Base-by-base conservation (phyloP, 2,888 invertebrate genomes). In the Crocallis elinguaria region DNA sequence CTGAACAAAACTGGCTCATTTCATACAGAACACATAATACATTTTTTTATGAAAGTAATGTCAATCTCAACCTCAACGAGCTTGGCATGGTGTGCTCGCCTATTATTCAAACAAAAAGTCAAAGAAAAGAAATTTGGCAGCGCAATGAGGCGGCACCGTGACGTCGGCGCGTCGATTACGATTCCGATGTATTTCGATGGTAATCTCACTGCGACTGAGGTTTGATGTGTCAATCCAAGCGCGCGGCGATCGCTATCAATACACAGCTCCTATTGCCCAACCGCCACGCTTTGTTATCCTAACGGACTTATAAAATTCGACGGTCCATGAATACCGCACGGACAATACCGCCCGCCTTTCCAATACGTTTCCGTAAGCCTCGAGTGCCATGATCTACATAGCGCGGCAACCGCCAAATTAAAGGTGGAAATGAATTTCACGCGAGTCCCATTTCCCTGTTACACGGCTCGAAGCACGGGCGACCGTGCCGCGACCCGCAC, bases 201-300 rank as follows among this genome's bases (percentile, higher is more conserved):
- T 85, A 82, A 87, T 88, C 86, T 84, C 71, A 69, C 66, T 75
- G 69, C 75, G 74, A 79, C 76, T 79, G 80, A 77, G 77, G 82
- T 79, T 86, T 86, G 90, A 91, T 87, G 88, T 90, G 89, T 91
- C 91, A 90, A 89, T 91, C 88, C 73, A 60, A 74, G 67, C 77
- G 75, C 73, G 72, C 67, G 70, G 71, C 80, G 87, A 86, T 87
- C 80, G 73, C 79, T 86, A 88, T 88, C 87, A 72, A 60, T 64
- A 77, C 75, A 80, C 83, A 80, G 85, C 87, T 87, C 71, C 88
- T 84, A 88, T 90, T 88, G 88, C 86, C 82, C 79, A 87, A 87
- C 83, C 82, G 82, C 79, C 74, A 77, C 74, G 84, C 86, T 88
- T 89, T 89, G 88, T 89, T 88, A 84, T 84, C 82, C 77, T 84